Percentiles rank a stretch among this genome's conserved stretches.
These are phyloP conservation scores for Drosophila melanica DNA, from an alignment of 1,140 invertebrate species.

Conservation along the genomic window DNA sequence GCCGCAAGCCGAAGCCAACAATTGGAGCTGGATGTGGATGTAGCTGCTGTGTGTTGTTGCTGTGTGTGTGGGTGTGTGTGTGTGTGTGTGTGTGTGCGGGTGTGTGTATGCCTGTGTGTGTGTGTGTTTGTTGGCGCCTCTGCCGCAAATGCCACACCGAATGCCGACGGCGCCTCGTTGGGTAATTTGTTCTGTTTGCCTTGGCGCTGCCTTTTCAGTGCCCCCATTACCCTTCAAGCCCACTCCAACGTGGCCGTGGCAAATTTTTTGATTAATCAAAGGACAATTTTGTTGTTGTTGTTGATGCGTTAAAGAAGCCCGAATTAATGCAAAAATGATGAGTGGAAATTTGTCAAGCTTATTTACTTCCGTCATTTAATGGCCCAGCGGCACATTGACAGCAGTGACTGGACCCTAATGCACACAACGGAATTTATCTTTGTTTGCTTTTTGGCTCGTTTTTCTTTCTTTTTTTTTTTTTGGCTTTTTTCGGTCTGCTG, in stretches of 20 bases:
- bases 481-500: constrained; percentile 17
- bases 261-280: constrained; percentile 84
- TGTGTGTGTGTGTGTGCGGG: constrained; percentile 3
- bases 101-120: constrained; percentile 26
- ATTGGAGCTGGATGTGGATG: neutral
- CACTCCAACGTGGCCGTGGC: constrained; percentile 31
- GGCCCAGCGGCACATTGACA: constrained; percentile 65
- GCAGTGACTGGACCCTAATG: constrained; percentile 28
- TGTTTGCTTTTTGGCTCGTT: constrained; percentile 56
- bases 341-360: constrained; percentile 84
- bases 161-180: constrained; percentile 70
- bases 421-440: constrained; percentile 62
- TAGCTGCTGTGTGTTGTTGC: neutral
- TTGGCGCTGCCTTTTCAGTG: constrained; percentile 35
- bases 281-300: constrained; percentile 73
- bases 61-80: neutral
- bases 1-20: constrained; percentile 37
- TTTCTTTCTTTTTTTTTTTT: constrained; percentile 13
- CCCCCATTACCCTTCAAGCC: constrained; percentile 20
- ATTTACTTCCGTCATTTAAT: constrained; percentile 83
- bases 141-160: constrained; percentile 46
- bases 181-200: constrained; percentile 77
- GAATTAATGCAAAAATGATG: constrained; percentile 84
- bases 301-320: constrained; percentile 72
- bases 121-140: constrained; percentile 57